These are phyloP conservation scores for Hippopotamus amphibius DNA, from an alignment of 2,113 vertebrate species.

Conservation along the genomic window DNA sequence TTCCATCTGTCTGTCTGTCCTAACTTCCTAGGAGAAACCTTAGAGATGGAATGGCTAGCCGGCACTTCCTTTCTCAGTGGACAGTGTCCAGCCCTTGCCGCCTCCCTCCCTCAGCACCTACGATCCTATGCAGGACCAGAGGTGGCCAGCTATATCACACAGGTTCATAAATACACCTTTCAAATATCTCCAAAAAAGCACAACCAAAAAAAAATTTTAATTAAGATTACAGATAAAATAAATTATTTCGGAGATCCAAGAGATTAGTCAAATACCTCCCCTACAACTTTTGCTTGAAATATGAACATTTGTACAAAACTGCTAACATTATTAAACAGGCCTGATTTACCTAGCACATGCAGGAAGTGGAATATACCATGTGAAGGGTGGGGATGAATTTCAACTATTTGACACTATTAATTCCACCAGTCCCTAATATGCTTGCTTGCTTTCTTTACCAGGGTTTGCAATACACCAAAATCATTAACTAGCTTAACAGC, in stretches of 20 bases:
- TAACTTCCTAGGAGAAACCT: background rate
- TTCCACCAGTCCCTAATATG: background rate
- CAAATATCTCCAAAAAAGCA: background rate
- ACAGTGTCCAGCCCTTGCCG: background rate
- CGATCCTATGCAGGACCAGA: background rate
- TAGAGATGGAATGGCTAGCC: background rate
- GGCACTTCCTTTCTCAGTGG: background rate
- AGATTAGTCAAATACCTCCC: background rate
- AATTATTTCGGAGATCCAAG: conserved; percentile 7
- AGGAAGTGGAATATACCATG: conserved; percentile 7
- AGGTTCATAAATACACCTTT: background rate
- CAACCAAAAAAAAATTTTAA: background rate
- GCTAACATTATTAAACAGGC: conserved; percentile 37
- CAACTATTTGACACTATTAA: background rate
- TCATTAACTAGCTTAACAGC: conserved; percentile 31
- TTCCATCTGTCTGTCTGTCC: background rate
- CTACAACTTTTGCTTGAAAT: conserved; percentile 4
- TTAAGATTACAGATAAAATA: background rate
- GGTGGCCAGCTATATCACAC: background rate
- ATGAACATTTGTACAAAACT: conserved; percentile 11
- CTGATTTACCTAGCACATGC: conserved; percentile 26
- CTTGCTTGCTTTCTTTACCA: conserved; percentile 31
- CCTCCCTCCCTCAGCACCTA: background rate
- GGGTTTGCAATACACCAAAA: conserved; percentile 13
- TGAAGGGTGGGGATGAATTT: background rate